Evolutionary conservation across 2,797 vertebrate species (phyloP).

Genomic region (Buphagus erythrorhynchus): DNA sequence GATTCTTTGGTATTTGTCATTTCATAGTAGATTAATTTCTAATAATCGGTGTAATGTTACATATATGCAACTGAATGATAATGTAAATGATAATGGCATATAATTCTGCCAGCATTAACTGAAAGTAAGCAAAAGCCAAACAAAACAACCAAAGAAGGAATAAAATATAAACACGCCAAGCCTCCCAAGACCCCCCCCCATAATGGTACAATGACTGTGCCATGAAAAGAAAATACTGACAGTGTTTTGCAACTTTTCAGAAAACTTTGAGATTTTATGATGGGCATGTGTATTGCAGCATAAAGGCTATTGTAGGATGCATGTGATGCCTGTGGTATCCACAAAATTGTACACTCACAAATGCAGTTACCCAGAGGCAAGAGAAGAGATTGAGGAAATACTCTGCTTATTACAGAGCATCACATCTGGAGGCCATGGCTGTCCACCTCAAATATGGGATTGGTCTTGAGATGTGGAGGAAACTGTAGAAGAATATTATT

Average conservation of each 20-base stretch:
- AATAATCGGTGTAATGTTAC: neutral
- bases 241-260: neutral
- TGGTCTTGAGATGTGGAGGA: neutral
- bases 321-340: neutral
- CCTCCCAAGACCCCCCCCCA: accelerated
- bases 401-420: neutral
- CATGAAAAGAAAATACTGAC: neutral
- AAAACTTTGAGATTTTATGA: neutral
- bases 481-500: neutral
- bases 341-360: neutral
- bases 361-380: neutral
- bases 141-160: neutral
- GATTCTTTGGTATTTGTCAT: neutral
- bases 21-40: neutral
- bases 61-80: neutral
- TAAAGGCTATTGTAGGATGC: neutral
- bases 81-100: neutral
- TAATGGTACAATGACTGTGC: neutral
- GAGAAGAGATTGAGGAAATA: neutral
- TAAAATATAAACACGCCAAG: neutral
- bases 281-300: neutral
- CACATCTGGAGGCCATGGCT: neutral
- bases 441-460: neutral
- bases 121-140: neutral
- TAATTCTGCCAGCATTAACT: neutral